Conservation (phyloP, 2,797 vertebrate species). For the Pseudomugil tenellus region DNA sequence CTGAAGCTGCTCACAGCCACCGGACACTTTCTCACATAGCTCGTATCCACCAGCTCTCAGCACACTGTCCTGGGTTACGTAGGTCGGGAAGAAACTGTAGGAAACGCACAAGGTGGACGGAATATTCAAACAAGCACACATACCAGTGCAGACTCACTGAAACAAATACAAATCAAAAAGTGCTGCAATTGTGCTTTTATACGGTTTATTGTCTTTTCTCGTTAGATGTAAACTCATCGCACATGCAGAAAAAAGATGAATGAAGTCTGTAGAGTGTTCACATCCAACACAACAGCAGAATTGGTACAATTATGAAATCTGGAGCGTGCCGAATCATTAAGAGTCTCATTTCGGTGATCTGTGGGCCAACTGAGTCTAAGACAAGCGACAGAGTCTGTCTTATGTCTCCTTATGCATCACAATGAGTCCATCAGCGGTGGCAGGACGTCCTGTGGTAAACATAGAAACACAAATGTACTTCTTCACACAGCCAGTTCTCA, state of each 20-base stretch:
- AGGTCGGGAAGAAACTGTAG: slow-evolving; percentile 26
- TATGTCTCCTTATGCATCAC: slow-evolving; percentile 45
- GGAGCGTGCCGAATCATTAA: slow-evolving; percentile 29
- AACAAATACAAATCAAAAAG: slow-evolving; percentile 1
- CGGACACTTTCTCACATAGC: neutral
- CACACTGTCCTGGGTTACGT: slow-evolving; percentile 43
- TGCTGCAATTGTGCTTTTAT: neutral
- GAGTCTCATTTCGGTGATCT: slow-evolving; percentile 16
- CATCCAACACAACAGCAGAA: slow-evolving; percentile 9
- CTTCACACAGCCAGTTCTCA: slow-evolving; percentile 54
- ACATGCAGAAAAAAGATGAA: slow-evolving; percentile 7
- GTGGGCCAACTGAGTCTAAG: slow-evolving; percentile 14
- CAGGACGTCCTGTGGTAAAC: slow-evolving; percentile 31
- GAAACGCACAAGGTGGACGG: slow-evolving; percentile 6
- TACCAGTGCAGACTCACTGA: neutral
- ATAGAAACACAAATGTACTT: slow-evolving; percentile 27
- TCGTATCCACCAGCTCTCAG: slow-evolving; percentile 22
- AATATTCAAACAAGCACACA: slow-evolving; percentile 14
- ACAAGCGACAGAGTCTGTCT: slow-evolving; percentile 26
- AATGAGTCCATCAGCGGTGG: slow-evolving; percentile 53
- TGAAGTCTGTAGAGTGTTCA: neutral
- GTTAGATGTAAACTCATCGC: slow-evolving; percentile 17
- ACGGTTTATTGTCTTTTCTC: slow-evolving; percentile 1
- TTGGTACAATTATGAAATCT: slow-evolving; percentile 57
- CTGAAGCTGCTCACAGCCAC: slow-evolving; percentile 22